Evolutionary conservation across 2,797 vertebrate genomes (phyloP).

Genomic region (Coilia nasus): DNA sequence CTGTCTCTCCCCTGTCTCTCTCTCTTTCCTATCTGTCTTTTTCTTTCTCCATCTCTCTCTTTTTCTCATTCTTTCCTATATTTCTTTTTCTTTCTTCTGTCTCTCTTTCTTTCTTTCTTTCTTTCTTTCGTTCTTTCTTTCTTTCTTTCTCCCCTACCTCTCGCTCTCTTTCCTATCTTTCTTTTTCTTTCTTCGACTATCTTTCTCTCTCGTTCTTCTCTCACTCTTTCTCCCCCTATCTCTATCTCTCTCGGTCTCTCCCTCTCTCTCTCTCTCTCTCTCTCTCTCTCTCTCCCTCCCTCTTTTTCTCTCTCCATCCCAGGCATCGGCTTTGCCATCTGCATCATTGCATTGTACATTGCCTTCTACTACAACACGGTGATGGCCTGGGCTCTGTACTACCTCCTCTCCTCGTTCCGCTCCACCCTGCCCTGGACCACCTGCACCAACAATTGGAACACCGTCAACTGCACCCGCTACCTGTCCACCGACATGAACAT

Average conservation of each 20-base stretch:
- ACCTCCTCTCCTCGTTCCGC: slow-evolving; percentile 92
- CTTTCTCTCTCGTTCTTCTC: too few relatives aligned
- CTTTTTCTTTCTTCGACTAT: too few relatives aligned
- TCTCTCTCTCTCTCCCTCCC: background rate
- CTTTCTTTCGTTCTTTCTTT: too few relatives aligned
- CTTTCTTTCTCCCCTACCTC: too few relatives aligned
- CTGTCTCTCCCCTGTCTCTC: too few relatives aligned
- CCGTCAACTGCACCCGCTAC: slow-evolving; percentile 88
- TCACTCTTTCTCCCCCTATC: background rate
- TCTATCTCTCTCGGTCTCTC: background rate
- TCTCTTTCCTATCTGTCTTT: background rate
- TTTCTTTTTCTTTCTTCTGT: too few relatives aligned
- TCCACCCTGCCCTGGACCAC: slow-evolving; percentile 90
- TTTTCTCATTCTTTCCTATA: background rate
- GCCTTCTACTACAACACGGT: slow-evolving; percentile 99
- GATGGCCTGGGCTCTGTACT: slow-evolving; percentile 98
- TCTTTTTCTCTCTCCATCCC: background rate
- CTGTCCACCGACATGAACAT: slow-evolving; percentile 84
- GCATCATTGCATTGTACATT: slow-evolving; percentile 92
- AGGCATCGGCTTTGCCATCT: slow-evolving; percentile 98
- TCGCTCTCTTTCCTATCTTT: too few relatives aligned
- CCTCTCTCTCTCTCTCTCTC: background rate
- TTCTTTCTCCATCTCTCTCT: background rate
- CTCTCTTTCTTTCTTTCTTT: background rate
- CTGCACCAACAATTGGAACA: slow-evolving; percentile 94